A percentile compares a stretch with the other conserved stretches of the same genome.
phyloP scores from a whole-genome alignment of 1,140 invertebrate species.

The Drosophila quadrilineata region DNA sequence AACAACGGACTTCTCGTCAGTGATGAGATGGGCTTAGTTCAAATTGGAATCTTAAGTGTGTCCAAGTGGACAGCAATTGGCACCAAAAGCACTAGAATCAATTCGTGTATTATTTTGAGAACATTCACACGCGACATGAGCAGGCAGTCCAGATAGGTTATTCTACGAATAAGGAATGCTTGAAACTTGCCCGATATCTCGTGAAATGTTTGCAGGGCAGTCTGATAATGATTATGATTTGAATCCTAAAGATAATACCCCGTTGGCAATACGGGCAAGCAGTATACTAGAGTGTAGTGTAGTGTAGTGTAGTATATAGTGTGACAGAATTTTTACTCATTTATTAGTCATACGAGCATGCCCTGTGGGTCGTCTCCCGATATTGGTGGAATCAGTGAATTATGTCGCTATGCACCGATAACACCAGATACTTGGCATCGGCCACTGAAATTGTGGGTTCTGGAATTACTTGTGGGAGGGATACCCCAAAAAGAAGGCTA shows the following conservation, averaged over 20 bases:
- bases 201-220: too few species aligned
- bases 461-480: background rate
- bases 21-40: background rate
- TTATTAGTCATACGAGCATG: too few species aligned
- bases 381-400: too few species aligned
- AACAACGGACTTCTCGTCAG: background rate
- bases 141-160: too few species aligned
- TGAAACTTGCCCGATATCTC: background rate
- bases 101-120: background rate
- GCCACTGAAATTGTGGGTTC: background rate
- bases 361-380: too few species aligned
- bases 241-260: too few species aligned
- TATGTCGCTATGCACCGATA: slow-evolving; percentile 27
- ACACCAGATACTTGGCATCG: background rate
- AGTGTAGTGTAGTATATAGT: too few species aligned
- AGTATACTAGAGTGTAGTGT: too few species aligned
- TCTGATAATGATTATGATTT: too few species aligned
- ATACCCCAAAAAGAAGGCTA: background rate
- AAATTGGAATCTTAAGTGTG: slow-evolving; percentile 17
- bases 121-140: slow-evolving; percentile 3
- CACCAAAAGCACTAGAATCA: slow-evolving; percentile 1
- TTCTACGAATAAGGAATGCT: too few species aligned
- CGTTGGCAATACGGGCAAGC: too few species aligned
- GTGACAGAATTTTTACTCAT: too few species aligned
- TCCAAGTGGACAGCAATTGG: slow-evolving; percentile 22